A percentile compares a stretch with the other conserved stretches of the same genome.
Evolutionary conservation across 2,797 vertebrate genomes (phyloP).

Genomic region (Forpus xanthops): DNA sequence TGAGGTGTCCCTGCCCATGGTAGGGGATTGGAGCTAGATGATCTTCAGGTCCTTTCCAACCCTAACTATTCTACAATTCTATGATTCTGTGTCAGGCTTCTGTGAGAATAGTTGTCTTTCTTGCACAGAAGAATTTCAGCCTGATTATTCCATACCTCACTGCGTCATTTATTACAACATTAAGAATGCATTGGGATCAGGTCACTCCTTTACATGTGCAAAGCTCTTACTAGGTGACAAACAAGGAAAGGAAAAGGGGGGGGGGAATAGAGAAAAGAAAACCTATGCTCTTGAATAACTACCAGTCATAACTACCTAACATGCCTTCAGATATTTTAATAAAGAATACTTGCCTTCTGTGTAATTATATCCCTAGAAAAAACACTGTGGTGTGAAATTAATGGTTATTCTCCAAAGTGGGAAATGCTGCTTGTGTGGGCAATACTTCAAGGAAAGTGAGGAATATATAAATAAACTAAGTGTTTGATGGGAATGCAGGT

Average conservation of each 20-base stretch:
- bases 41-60: too few species aligned
- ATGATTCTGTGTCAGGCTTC: background rate
- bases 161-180: background rate
- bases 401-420: slow-evolving; percentile 56
- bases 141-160: background rate
- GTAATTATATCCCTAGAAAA: slow-evolving; percentile 61
- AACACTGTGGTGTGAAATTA: slow-evolving; percentile 58
- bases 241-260: background rate
- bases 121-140: background rate
- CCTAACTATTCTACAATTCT: too few species aligned
- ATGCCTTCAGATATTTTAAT: slow-evolving; percentile 60
- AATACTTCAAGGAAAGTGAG: slow-evolving; percentile 52
- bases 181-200: background rate
- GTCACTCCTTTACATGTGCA: background rate
- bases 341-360: slow-evolving; percentile 43
- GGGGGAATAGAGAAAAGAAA: background rate
- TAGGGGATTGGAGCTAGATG: too few species aligned
- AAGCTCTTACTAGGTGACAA: background rate
- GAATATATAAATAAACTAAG: slow-evolving; percentile 58
- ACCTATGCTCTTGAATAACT: background rate
- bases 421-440: slow-evolving; percentile 55
- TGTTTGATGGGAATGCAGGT: slow-evolving; percentile 51
- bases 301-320: slow-evolving; percentile 4
- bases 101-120: background rate
- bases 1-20: too few species aligned